These are phyloP conservation scores for Poeciliopsis retropinna DNA, from an alignment of 2,113 vertebrate genomes.

Conservation along the genomic window DNA sequence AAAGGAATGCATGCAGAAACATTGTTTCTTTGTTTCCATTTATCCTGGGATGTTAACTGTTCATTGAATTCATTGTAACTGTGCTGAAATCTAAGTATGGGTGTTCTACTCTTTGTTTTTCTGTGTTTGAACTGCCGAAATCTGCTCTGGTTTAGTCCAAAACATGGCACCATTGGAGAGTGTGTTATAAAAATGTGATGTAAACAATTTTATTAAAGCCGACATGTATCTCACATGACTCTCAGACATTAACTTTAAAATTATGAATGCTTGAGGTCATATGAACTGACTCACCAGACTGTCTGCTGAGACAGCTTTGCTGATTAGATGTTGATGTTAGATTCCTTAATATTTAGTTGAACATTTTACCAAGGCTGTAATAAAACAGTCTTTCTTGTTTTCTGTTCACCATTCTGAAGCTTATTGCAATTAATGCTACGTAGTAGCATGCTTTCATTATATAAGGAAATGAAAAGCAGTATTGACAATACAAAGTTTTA, in stretches of 20 bases:
- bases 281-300: constrained; percentile 21
- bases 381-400: background rate
- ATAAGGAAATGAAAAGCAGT: too few species aligned
- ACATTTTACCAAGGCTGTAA: background rate
- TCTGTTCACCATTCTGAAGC: too few species aligned
- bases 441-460: too few species aligned
- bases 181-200: too few species aligned
- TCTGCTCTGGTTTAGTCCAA: background rate
- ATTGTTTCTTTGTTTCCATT: constrained; percentile 3
- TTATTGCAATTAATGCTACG: too few species aligned
- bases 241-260: constrained; percentile 15
- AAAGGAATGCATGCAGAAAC: constrained; percentile 6
- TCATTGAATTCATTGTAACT: background rate
- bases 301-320: background rate
- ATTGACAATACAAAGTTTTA: too few species aligned
- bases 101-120: background rate
- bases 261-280: background rate
- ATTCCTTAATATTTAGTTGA: background rate
- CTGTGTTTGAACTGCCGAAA: background rate
- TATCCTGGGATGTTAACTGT: background rate
- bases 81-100: background rate
- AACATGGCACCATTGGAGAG: background rate
- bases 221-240: background rate
- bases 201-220: background rate
- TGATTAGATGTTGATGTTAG: background rate